Evolutionary conservation across 2,888 invertebrate species (phyloP).

Genomic region (Pyrrhosoma nymphula): DNA sequence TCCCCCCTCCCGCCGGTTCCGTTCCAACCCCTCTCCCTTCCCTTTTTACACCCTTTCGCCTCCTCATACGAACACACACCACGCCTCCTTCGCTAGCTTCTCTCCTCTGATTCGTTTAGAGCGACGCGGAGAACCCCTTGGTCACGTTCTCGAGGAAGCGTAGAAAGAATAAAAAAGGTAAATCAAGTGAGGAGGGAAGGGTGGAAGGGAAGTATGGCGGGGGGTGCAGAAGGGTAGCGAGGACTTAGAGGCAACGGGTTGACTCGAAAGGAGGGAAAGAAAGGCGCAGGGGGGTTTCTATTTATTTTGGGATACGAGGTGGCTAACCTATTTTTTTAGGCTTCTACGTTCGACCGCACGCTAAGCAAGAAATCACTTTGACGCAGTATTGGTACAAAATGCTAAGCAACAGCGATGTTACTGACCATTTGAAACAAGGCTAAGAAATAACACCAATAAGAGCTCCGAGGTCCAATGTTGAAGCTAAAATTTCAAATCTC

Average conservation of each 20-base stretch:
- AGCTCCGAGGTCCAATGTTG: too few relatives aligned
- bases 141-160: conserved; percentile 59
- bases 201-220: background rate
- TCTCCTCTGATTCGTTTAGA: conserved; percentile 26
- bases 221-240: background rate
- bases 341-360: background rate
- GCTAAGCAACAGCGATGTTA: too few relatives aligned
- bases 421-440: too few relatives aligned
- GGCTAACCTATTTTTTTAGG: background rate
- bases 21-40: background rate
- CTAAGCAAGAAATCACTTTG: background rate
- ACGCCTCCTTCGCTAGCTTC: background rate
- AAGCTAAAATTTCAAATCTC: too few relatives aligned
- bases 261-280: background rate
- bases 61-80: background rate
- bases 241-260: background rate
- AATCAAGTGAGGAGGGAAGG: background rate
- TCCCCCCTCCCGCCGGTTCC: background rate
- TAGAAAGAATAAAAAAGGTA: conserved; percentile 48
- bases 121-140: conserved; percentile 44
- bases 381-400: background rate
- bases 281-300: background rate
- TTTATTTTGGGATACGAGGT: background rate
- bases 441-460: too few relatives aligned
- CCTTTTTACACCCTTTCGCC: background rate